Evolutionary conservation across 2,797 vertebrate species (phyloP), one percentile per base, ranked within the genome.

Genomic region (Enteromius unitaeniatus): DNA sequence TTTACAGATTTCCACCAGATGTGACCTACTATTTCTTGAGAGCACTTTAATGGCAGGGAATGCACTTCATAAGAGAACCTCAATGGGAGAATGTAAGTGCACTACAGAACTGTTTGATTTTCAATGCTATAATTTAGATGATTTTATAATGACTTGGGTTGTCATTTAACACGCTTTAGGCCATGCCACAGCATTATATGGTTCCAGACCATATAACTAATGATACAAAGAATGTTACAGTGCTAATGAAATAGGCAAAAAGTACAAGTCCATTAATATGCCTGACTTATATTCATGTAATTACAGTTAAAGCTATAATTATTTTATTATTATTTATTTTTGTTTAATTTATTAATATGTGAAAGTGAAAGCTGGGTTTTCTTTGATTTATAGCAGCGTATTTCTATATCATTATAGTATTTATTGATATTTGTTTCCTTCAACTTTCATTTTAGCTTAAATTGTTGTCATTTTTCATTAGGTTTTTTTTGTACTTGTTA

Each of bases 41-140:
- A 42, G 53, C 75, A 49, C 82, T 84, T 78, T 78, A 84, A 78
- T 70, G 75, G 75, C 75, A 78, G 75, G n/a, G 82, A 84, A 72
- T 45, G 14, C 64, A 78, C 67, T 78, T 84, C 51, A 26, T 84
- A 53, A 37, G 21, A 72, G 67, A 78, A 78, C 14, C 53, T 84
- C 67, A 64, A 72, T 78, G 75, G 82, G 42, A 72, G 31, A 31
- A 70, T 78, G 75, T 47, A 78, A 78, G 65, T 72, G 53, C 55
- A 70, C 28, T 64, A 78, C 82, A 60, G 81, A 45, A 67, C 49
- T 47, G 47, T 70, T 78, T 40, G 53, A 60, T 78, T 84, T 72
- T 49, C 76, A 69, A 7, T 72, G 42, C 65, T 84, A 17, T 84
- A 84, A 78, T 78, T 78, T 42, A 47, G 53, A 73, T 82, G 69